Evolutionary conservation across 2,888 invertebrate genomes (phyloP).

Genomic region (Amphipyra berbera): DNA sequence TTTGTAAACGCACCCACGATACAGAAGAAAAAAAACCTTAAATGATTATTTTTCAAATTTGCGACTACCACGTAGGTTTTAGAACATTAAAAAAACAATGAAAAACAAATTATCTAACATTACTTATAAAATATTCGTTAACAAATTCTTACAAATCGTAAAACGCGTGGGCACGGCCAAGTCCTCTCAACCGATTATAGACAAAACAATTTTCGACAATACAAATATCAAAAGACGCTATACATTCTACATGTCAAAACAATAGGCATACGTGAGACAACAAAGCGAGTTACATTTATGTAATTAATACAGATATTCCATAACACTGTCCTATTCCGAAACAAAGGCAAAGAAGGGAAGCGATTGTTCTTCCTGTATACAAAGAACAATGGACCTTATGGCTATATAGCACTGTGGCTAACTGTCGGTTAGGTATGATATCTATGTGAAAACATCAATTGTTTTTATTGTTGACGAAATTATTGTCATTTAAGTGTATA

Average conservation of each 20-base stretch:
- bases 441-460: conserved; percentile 40
- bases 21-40: no score
- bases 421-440: conserved; percentile 1
- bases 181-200: conserved; percentile 9
- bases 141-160: conserved; percentile 2
- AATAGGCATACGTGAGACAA: conserved; percentile 36
- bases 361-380: conserved; percentile 39
- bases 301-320: conserved; percentile 48
- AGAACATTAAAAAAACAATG: no score
- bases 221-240: conserved; percentile 26
- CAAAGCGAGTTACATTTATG: conserved; percentile 46
- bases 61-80: no score
- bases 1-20: no score
- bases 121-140: background rate
- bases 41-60: no score
- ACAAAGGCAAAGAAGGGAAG: conserved; percentile 39
- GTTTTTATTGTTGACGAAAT: conserved; percentile 26
- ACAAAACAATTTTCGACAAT: conserved; percentile 28
- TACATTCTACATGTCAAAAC: conserved; percentile 22
- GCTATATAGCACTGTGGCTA: conserved; percentile 9
- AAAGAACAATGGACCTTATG: conserved; percentile 52
- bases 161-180: background rate
- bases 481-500: conserved; percentile 11
- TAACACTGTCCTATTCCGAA: conserved; percentile 27
- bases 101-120: background rate